A percentile compares a stretch with the other conserved stretches of the same genome.
Conservation (phyloP, 1,140 invertebrate species). For the Hycleus phaleratus region DNA sequence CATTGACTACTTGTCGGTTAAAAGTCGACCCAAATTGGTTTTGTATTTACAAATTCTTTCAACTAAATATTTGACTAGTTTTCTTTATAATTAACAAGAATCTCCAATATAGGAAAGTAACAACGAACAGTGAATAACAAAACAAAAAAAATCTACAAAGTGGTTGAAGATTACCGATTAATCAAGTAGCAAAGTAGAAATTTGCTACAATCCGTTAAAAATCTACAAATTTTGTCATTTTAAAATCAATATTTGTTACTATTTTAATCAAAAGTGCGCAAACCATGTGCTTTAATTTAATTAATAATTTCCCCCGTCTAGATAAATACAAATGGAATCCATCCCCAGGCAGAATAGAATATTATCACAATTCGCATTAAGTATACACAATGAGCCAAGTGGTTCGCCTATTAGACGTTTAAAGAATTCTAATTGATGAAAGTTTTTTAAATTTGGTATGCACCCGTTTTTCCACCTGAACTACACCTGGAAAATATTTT, state of each 20-base stretch:
- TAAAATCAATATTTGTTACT: background rate
- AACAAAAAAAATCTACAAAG: too few species aligned
- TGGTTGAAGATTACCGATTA: background rate
- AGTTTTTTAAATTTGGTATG: too few species aligned
- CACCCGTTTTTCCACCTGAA: too few species aligned
- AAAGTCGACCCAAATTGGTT: background rate
- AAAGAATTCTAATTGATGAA: too few species aligned
- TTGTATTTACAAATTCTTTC: constrained; percentile 15
- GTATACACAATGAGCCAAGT: too few species aligned
- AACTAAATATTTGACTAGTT: constrained; percentile 4
- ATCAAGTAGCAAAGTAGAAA: constrained; percentile 23
- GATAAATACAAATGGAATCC: constrained; percentile 19
- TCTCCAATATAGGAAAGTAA: too few species aligned
- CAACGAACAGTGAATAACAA: too few species aligned
- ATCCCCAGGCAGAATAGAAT: constrained; percentile 24
- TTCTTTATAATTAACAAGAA: too few species aligned
- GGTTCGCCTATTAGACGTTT: too few species aligned
- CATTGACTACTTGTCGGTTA: constrained; percentile 13
- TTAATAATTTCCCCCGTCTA: constrained; percentile 3
- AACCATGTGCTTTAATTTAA: constrained; percentile 23
- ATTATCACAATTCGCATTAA: constrained; percentile 24
- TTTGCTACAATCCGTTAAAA: constrained; percentile 16
- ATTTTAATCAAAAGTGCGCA: constrained; percentile 1
- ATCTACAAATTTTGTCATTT: constrained; percentile 6
- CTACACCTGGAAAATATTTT: too few species aligned